These are phyloP conservation scores for Ageneiosus marmoratus DNA, from an alignment of 2,113 vertebrate species.

Conservation along the genomic window DNA sequence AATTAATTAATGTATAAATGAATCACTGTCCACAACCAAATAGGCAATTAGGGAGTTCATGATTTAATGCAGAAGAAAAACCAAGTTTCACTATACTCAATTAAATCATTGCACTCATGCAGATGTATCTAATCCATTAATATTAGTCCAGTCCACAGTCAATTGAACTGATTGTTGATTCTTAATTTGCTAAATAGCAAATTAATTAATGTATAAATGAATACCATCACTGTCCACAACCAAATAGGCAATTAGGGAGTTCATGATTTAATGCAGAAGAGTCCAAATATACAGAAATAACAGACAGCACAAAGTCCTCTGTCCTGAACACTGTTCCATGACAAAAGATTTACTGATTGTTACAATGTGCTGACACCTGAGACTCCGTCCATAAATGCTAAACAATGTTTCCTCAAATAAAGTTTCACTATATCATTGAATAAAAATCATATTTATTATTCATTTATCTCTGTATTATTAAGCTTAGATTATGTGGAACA, in stretches of 20 bases:
- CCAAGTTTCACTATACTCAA: no score
- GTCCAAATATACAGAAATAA: not conserved
- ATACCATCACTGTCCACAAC: not conserved
- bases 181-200: not conserved
- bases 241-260: not conserved
- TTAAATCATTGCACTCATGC: not conserved
- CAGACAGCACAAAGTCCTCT: not conserved
- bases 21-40: not conserved
- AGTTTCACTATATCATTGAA: not conserved
- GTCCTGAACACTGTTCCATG: not conserved
- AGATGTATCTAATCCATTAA: not conserved
- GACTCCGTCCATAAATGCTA: not conserved
- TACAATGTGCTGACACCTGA: no score
- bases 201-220: not conserved
- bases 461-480: not conserved
- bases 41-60: not conserved
- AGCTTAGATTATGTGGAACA: not conserved
- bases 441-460: no score
- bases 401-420: not conserved
- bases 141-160: not conserved
- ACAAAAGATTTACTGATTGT: not conserved
- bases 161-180: not conserved
- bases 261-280: not conserved
- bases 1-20: not conserved
- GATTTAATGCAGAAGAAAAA: not conserved